phyloP scores from a whole-genome alignment of 2,113 vertebrate species.

The Tachysurus vachellii region DNA sequence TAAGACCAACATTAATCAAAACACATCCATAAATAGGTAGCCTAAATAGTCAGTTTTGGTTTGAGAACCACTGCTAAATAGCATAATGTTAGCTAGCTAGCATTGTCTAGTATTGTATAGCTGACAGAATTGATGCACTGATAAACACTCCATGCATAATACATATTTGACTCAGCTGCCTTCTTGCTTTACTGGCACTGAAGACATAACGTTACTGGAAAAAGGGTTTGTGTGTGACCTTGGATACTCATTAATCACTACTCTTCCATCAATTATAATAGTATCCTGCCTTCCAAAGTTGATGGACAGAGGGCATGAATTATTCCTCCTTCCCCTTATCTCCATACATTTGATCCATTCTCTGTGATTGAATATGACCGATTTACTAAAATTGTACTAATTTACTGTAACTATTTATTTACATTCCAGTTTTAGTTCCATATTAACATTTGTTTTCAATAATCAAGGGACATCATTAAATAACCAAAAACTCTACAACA shows the following conservation, averaged over 20 bases:
- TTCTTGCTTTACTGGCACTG: neutral
- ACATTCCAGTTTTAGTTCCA: no score
- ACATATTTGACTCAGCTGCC: neutral
- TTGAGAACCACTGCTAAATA: neutral
- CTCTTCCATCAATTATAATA: neutral
- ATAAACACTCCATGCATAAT: neutral
- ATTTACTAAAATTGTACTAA: neutral
- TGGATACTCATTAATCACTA: neutral
- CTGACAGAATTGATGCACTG: neutral
- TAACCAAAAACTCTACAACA: slow-evolving; percentile 63
- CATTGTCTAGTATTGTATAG: neutral
- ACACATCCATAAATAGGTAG: neutral
- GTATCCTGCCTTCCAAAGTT: neutral
- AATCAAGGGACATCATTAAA: slow-evolving; percentile 67
- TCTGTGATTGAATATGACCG: neutral
- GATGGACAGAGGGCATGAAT: neutral
- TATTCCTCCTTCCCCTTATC: neutral
- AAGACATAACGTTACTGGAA: neutral
- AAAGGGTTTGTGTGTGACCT: neutral
- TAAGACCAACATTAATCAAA: neutral
- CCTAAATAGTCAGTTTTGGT: neutral
- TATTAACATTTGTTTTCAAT: slow-evolving; percentile 56
- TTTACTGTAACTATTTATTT: neutral
- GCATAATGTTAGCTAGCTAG: neutral
- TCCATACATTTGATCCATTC: neutral